Percentiles rank a stretch among this genome's conserved stretches.
phyloP scores from a whole-genome alignment of 2,888 invertebrate genomes.

The Cabera pusaria region DNA sequence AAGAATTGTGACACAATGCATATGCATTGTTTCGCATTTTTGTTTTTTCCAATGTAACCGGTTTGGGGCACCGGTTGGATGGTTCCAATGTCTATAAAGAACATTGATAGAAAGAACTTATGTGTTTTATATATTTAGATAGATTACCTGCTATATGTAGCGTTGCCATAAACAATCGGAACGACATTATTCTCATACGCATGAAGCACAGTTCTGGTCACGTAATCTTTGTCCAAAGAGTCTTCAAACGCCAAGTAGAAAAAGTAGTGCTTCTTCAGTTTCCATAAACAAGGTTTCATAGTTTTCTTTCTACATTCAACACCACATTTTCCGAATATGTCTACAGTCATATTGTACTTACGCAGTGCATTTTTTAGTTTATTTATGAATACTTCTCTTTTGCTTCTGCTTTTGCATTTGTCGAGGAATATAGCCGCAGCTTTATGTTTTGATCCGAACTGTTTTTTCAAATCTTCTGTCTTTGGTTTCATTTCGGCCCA shows the following conservation, averaged over 20 bases:
- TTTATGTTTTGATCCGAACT: slow-evolving; percentile 49
- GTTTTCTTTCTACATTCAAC: slow-evolving; percentile 50
- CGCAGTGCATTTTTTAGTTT: slow-evolving; percentile 69
- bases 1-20: no score
- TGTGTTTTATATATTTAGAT: not conserved
- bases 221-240: slow-evolving; percentile 82
- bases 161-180: slow-evolving; percentile 87
- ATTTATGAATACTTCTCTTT: slow-evolving; percentile 50
- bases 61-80: no score
- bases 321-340: slow-evolving; percentile 82
- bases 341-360: slow-evolving; percentile 62
- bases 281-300: slow-evolving; percentile 59
- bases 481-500: slow-evolving; percentile 49
- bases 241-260: slow-evolving; percentile 90
- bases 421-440: slow-evolving; percentile 64
- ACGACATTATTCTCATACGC: slow-evolving; percentile 83
- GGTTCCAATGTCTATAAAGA: no score
- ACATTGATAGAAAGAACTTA: no score
- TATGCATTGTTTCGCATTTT: no score
- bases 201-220: slow-evolving; percentile 76
- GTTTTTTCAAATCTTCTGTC: slow-evolving; percentile 33
- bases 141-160: slow-evolving; percentile 77
- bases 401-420: slow-evolving; percentile 53
- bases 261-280: slow-evolving; percentile 82
- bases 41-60: no score